These are phyloP conservation scores for Fragum whitleyi DNA, from an alignment of 2,888 invertebrate species.

Conservation along the genomic window DNA sequence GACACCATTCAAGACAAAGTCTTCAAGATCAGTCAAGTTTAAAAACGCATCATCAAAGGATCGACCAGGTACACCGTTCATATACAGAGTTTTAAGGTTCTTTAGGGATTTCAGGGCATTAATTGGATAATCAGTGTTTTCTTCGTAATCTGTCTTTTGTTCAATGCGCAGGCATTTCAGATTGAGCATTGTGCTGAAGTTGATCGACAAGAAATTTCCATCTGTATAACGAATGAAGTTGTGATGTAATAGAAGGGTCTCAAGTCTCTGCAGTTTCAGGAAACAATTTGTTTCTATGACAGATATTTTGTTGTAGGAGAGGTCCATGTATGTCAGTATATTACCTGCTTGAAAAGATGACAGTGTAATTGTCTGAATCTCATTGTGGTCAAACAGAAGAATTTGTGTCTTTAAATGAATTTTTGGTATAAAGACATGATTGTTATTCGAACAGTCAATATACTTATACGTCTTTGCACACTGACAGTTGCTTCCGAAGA, in stretches of 20 bases:
- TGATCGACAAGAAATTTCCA: background rate
- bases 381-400: background rate
- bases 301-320: conserved; percentile 5
- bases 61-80: background rate
- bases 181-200: background rate
- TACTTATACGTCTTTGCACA: no score
- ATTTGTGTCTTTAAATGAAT: background rate
- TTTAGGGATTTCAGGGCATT: background rate
- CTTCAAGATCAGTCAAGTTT: background rate
- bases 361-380: background rate
- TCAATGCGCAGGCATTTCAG: background rate
- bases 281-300: background rate
- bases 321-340: background rate
- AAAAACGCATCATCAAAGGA: background rate
- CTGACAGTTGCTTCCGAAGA: no score
- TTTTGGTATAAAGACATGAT: no score
- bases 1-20: background rate
- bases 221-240: background rate
- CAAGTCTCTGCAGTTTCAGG: background rate
- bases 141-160: background rate
- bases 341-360: background rate
- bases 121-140: background rate
- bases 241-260: background rate
- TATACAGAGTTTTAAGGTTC: background rate
- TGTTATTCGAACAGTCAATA: no score